Conservation (phyloP, 2,888 invertebrate genomes). For the Drosophila cracens region DNA sequence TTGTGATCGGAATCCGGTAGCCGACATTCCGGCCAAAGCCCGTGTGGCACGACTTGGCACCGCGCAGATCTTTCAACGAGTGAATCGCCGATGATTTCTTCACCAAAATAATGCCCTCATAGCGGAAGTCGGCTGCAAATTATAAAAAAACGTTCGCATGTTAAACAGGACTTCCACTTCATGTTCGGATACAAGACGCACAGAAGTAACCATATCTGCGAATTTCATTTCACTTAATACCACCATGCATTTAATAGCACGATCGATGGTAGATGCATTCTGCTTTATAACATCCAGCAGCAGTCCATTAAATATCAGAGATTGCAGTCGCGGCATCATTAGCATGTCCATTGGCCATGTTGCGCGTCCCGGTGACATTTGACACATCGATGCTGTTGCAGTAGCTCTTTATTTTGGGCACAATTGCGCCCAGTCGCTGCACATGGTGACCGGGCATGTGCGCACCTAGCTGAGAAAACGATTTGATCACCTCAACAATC, state of each 20-base stretch:
- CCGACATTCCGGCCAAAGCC: constrained; percentile 95
- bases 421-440: too few relatives aligned
- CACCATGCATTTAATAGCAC: background rate
- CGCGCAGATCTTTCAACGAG: constrained; percentile 89
- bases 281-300: too few relatives aligned
- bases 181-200: background rate
- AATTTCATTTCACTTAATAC: background rate
- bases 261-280: too few relatives aligned
- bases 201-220: background rate
- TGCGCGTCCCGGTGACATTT: too few relatives aligned
- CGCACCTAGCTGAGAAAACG: too few relatives aligned
- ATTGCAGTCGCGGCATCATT: too few relatives aligned
- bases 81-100: constrained; percentile 90
- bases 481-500: too few relatives aligned
- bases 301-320: too few relatives aligned
- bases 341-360: too few relatives aligned
- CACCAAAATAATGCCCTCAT: constrained; percentile 92
- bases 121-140: constrained; percentile 89
- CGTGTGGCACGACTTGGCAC: constrained; percentile 94
- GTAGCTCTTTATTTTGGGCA: too few relatives aligned
- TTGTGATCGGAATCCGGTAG: constrained; percentile 92
- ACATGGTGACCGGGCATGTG: too few relatives aligned
- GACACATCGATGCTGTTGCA: too few relatives aligned
- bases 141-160: background rate
- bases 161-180: background rate